Conservation (phyloP, 2,797 vertebrate species). For the Gobio occitaniae region DNA sequence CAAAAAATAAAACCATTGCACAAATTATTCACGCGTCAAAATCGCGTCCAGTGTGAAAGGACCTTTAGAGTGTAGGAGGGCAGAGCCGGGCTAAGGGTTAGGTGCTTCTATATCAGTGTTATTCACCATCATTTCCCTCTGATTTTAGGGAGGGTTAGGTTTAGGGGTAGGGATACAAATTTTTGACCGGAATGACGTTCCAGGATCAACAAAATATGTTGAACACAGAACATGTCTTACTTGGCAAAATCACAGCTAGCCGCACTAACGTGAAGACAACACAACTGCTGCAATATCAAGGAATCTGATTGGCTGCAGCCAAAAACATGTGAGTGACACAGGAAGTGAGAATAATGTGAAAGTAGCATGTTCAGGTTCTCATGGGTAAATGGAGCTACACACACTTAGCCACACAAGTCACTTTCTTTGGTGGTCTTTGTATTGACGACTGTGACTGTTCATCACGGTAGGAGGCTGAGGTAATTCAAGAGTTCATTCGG, state of each 20-base stretch:
- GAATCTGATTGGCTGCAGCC: not conserved
- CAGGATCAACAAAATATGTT: not conserved
- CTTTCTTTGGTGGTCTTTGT: constrained; percentile 41
- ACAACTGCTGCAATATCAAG: not conserved
- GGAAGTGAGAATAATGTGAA: not conserved
- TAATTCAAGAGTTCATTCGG: constrained; percentile 36
- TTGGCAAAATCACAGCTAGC: not conserved
- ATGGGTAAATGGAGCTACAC: constrained; percentile 10
- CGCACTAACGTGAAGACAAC: not conserved
- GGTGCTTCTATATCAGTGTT: not conserved
- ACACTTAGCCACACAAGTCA: constrained; percentile 6
- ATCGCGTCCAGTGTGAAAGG: no score
- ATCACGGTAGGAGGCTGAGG: constrained; percentile 30
- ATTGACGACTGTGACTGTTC: constrained; percentile 28
- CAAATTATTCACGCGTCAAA: no score
- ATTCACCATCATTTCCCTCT: not conserved
- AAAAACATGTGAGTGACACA: not conserved
- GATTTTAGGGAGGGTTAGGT: not conserved
- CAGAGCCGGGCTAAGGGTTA: no score
- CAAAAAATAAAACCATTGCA: no score
- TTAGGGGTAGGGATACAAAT: not conserved
- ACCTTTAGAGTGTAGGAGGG: no score
- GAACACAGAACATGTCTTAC: not conserved
- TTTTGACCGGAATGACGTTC: not conserved
- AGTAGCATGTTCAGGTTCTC: constrained; percentile 19